Base-by-base conservation (phyloP, 2,113 vertebrate genomes). In the Sapajus apella region DNA sequence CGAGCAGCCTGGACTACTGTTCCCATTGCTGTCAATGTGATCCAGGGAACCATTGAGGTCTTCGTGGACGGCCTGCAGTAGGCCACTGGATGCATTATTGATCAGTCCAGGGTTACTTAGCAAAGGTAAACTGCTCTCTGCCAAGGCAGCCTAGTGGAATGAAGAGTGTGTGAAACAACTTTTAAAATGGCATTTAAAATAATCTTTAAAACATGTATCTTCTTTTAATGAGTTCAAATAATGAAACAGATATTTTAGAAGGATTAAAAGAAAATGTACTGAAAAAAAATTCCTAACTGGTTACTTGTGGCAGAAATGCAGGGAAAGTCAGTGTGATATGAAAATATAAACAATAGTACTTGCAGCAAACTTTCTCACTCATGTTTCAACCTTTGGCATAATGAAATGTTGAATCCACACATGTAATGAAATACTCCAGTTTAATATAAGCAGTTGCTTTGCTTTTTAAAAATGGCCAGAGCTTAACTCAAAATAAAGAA, bases 21-120 rank as follows among this genome's bases (percentile, higher is more conserved):
- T 99, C 98, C 99, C 99, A 97, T 99, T 99, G 98, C 99, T 99
- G 99, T 99, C 99, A 97, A 99, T 99, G 99, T 99, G 99, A 98
- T 99, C 99, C 97, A 99, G 97, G 2, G 99, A 99, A 97, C 99
- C 99, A 95, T 99, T 99, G 98, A 99, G 99, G 97, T 99, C 99
- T 98, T 99, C 99, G 13, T 99, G 99, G 97, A 98, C 98, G 2
- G 99, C 99, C 97, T 99, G 99, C 98, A 99, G 98, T 97, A 99
- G 99, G 97, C 97, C 99, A 81, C 99, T 99, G 97, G 99, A 99
- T 96, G 99, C 99, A 86, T 99, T 99, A 98, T 99, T 99, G 99
- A 99, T 99, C 98, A 99, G 98, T 85, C 99, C 99, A 3, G 99
- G 99, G 97, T 99, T 99, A 97, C 99, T 99, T 98, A 99, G 99